Base-by-base conservation (phyloP, 1,140 invertebrate genomes). In the Achatina immaculata region DNA sequence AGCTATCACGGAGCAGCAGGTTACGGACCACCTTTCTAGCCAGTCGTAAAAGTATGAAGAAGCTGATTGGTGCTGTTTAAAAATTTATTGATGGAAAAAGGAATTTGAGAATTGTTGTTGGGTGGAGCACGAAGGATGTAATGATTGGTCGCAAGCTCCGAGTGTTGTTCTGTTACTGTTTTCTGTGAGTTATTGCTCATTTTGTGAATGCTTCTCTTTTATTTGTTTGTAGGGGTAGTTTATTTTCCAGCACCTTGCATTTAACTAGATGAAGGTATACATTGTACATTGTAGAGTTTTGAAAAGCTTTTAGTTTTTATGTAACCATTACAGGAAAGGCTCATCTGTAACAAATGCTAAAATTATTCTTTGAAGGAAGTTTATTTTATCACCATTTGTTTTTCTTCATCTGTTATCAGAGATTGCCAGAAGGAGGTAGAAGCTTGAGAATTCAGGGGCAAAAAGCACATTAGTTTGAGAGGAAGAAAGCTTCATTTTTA, bases 11-110 rank as follows among this genome's bases (percentile, higher is more conserved):
- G 74, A 40, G 72, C 40, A 28, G 55, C 74, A 38, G 51, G 14
- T 4, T 76, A 40, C 42, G 74, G 74, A 1, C 74, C 74, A 65
- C 74, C 74, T 58, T 76, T 40, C 43, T 76, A 76, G 55, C 51
- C 3, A 21, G 9, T 9, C 58, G 1, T 62, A 28, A 7, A 28
- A 34, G 6, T 34, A 28, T 62, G 2, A 62, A 9, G 58, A 34
- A 62, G 58, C 28, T 34, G 58, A 4, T 62, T 62, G 58, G n/a
- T 62, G n/a, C 58, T 62, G 58, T 62, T 62, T 28, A 62, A 62
- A 31, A 31, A 2, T 6, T 31, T 62, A 28, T 31, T 62, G 58
- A 2, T 58, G n/a, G 31, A 31, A 28, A 62, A 34, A 62, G 24
- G 24, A 55, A 28, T 62, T 62, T 28, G n/a, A 62, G 58, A 28